Percentiles rank a stretch among this genome's conserved stretches.
These are phyloP conservation scores for Alces alces DNA, from an alignment of 2,113 vertebrate genomes.

Conservation along the genomic window DNA sequence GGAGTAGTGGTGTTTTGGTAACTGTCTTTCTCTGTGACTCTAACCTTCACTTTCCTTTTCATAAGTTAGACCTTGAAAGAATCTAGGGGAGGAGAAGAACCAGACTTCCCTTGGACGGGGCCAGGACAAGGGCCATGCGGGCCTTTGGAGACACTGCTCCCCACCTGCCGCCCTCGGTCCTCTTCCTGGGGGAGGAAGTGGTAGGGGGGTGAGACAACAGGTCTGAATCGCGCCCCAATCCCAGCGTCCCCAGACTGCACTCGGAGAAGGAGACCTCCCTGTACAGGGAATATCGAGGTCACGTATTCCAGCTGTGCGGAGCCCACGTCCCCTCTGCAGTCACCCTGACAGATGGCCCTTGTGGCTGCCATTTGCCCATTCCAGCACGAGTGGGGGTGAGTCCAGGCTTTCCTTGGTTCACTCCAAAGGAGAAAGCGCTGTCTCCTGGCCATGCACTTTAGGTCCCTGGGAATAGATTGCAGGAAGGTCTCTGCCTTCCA, in stretches of 20 bases:
- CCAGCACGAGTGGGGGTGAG: fast-evolving
- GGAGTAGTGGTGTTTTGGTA: not conserved
- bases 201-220: too few relatives aligned
- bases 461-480: not conserved
- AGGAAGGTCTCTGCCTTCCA: not conserved
- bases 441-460: not conserved
- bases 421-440: not conserved
- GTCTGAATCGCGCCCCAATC: not conserved
- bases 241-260: not conserved
- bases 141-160: not conserved
- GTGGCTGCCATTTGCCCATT: not conserved
- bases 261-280: not conserved
- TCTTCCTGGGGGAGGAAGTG: not conserved
- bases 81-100: not conserved
- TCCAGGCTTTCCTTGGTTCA: not conserved
- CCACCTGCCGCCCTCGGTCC: not conserved
- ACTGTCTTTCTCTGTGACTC: not conserved
- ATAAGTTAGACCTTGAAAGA: not conserved
- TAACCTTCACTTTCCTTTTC: not conserved
- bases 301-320: not conserved
- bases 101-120: not conserved
- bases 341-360: too few relatives aligned
- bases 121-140: not conserved
- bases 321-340: too few relatives aligned
- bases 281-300: not conserved